A percentile compares a stretch with the other conserved stretches of the same genome.
Evolutionary conservation across 1,140 invertebrate species (phyloP).

Genomic region (Parasteatoda tepidariorum): DNA sequence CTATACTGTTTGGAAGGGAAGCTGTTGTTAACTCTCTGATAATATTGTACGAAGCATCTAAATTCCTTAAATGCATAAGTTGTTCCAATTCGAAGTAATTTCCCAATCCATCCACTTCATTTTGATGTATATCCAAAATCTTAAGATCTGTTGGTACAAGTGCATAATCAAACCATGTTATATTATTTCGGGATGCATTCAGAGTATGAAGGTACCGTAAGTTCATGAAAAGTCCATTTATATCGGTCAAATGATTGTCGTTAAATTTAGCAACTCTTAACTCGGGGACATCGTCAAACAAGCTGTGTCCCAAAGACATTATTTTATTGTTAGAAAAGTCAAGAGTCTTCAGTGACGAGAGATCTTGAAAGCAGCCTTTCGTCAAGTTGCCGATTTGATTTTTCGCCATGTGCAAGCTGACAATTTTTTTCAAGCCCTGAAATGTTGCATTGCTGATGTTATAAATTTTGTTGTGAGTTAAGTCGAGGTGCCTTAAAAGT

Average conservation of each 20-base stretch:
- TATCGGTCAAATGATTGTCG: conserved; percentile 84
- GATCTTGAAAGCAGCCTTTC: conserved; percentile 81
- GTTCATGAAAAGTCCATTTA: conserved; percentile 85
- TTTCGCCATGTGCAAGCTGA: conserved; percentile 84
- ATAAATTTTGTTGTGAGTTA: conserved; percentile 87
- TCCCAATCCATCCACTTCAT: conserved; percentile 83
- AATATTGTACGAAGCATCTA: conserved; percentile 87
- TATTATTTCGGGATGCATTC: conserved; percentile 90
- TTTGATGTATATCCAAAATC: conserved; percentile 91
- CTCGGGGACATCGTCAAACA: conserved; percentile 82
- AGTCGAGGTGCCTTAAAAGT: conserved; percentile 81
- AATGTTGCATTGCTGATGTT: conserved; percentile 53
- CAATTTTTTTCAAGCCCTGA: conserved; percentile 78
- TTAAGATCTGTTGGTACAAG: conserved; percentile 83
- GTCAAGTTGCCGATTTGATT: conserved; percentile 78
- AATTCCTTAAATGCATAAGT: conserved; percentile 71
- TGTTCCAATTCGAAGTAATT: conserved; percentile 84
- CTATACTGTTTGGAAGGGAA: conserved; percentile 81
- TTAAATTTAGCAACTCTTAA: conserved; percentile 88
- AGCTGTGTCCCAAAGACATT: conserved; percentile 81
- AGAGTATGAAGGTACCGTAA: conserved; percentile 85
- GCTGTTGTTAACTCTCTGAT: conserved; percentile 78
- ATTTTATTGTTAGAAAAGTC: conserved; percentile 92
- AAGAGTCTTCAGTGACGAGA: conserved; percentile 84
- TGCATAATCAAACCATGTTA: conserved; percentile 91